phyloP scores from a whole-genome alignment of 2,797 vertebrate genomes.

The Coracias cyanogaster region DNA sequence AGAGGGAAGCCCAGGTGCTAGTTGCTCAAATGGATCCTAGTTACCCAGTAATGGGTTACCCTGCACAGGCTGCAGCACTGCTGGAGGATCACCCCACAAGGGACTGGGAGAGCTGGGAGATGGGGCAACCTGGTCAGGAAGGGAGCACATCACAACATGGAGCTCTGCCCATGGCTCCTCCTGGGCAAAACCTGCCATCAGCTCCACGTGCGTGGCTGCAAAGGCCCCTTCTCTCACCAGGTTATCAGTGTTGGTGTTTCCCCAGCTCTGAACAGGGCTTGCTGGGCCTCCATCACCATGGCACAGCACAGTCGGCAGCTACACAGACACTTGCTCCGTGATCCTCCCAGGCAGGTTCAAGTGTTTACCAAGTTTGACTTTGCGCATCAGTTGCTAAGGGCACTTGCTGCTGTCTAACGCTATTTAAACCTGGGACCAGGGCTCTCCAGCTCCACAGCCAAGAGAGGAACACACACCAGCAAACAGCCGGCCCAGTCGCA shows the following conservation, averaged over 20 bases:
- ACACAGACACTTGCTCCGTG: accelerated
- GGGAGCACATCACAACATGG: accelerated
- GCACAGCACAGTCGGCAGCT: not conserved
- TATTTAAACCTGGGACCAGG: not conserved
- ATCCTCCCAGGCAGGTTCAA: not conserved
- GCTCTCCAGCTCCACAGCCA: not conserved
- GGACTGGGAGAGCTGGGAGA: not conserved
- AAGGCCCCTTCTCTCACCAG: not conserved
- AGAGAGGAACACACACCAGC: not conserved
- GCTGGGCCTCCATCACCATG: not conserved
- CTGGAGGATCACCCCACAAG: not conserved
- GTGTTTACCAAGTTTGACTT: not conserved
- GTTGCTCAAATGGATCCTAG: not conserved
- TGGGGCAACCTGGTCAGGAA: not conserved
- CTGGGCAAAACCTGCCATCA: not conserved
- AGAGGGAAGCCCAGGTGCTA: not conserved
- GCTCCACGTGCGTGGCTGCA: not conserved
- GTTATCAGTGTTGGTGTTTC: accelerated
- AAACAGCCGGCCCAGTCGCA: not conserved
- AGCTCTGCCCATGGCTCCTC: not conserved
- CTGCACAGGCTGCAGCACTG: accelerated
- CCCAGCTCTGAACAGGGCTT: not conserved
- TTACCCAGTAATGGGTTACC: not conserved
- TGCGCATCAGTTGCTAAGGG: too few species aligned
- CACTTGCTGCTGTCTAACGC: not conserved